Evolutionary conservation across 2,888 invertebrate species (phyloP).

Genomic region (Spialia ferax): DNA sequence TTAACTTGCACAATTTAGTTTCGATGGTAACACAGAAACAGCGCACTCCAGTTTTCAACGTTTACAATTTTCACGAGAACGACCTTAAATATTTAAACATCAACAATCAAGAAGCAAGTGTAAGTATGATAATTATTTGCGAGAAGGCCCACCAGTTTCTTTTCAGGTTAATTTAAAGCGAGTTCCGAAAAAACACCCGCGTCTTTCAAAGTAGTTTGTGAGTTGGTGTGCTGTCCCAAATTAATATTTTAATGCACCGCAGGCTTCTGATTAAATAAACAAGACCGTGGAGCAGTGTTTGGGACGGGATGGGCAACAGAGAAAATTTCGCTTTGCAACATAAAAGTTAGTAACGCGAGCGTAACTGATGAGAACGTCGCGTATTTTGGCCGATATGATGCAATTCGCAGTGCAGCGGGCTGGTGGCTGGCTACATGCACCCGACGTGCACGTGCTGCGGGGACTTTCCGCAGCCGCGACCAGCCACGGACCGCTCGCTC

Average conservation of each 20-base stretch:
- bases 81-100: slow-evolving; percentile 11
- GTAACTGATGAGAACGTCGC: slow-evolving; percentile 44
- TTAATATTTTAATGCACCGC: slow-evolving; percentile 25
- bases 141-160: slow-evolving; percentile 34
- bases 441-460: slow-evolving; percentile 35
- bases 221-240: slow-evolving; percentile 8
- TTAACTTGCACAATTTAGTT: not conserved
- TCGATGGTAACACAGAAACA: not conserved
- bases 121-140: slow-evolving; percentile 16
- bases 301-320: slow-evolving; percentile 6
- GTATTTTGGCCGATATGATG: slow-evolving; percentile 50
- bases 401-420: slow-evolving; percentile 53
- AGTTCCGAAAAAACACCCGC: slow-evolving; percentile 32
- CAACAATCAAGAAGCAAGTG: slow-evolving; percentile 7
- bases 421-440: slow-evolving; percentile 42
- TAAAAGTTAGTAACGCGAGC: slow-evolving; percentile 46
- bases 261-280: not conserved
- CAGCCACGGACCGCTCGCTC: slow-evolving; percentile 27
- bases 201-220: slow-evolving; percentile 19
- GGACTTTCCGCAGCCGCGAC: slow-evolving; percentile 35
- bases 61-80: not conserved
- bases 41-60: not conserved
- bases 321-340: slow-evolving; percentile 48
- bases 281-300: not conserved
- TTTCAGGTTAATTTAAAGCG: slow-evolving; percentile 32